A percentile compares a stretch with the other conserved stretches of the same genome.
Conservation (phyloP, 2,113 vertebrate genomes). For the Cyrtonyx montezumae region DNA sequence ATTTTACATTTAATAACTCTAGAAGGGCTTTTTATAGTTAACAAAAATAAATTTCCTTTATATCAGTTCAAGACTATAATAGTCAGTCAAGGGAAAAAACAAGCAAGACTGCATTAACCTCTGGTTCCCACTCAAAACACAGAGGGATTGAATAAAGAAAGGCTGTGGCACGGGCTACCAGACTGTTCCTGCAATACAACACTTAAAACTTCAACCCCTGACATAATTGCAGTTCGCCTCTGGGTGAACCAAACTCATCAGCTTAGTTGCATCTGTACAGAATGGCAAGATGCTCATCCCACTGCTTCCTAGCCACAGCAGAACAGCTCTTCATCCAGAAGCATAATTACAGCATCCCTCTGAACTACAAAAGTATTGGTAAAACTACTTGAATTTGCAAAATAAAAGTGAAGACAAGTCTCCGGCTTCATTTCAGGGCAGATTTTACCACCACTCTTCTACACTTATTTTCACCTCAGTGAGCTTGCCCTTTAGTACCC, state of each 20-base stretch:
- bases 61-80: neutral
- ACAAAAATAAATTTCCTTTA: neutral
- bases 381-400: neutral
- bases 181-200: neutral
- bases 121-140: neutral
- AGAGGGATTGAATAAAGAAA: neutral
- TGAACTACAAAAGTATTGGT: neutral
- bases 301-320: neutral
- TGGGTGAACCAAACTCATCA: rapidly evolving
- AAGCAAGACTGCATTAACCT: neutral
- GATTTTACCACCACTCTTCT: neutral
- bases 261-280: neutral
- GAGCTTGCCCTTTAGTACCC: neutral
- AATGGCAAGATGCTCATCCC: neutral
- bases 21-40: neutral
- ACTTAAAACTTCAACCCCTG: neutral
- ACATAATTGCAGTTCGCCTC: neutral
- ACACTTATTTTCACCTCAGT: neutral
- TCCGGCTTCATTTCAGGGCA: neutral
- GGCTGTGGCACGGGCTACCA: neutral
- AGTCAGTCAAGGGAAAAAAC: rapidly evolving
- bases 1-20: neutral
- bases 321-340: neutral
- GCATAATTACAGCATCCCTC: neutral
- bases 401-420: neutral